phyloP scores from a whole-genome alignment of 2,797 vertebrate genomes.

The Labroides dimidiatus region DNA sequence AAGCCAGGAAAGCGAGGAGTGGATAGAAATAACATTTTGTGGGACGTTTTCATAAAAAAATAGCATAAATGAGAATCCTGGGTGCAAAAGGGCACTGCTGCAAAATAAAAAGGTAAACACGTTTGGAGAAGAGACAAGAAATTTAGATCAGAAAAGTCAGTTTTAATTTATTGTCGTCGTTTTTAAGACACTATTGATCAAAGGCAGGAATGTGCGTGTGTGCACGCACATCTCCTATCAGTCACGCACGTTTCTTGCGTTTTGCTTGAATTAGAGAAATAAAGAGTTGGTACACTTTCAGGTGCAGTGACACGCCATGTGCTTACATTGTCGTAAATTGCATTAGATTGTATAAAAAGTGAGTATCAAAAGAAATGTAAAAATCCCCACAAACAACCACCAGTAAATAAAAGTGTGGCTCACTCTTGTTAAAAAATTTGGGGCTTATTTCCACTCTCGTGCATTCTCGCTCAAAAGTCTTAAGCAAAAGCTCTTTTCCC shows the following conservation, averaged over 20 bases:
- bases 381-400: background rate
- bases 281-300: background rate
- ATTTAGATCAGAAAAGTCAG: constrained; percentile 13
- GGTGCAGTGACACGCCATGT: background rate
- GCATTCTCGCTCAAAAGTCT: background rate
- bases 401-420: background rate
- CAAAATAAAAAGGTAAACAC: constrained; percentile 12
- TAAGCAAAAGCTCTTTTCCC: constrained; percentile 24
- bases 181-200: constrained; percentile 22
- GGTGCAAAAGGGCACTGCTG: background rate
- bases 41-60: constrained; percentile 24
- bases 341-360: constrained; percentile 19
- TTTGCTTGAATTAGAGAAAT: background rate
- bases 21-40: constrained; percentile 48
- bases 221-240: background rate
- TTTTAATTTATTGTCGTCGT: constrained; percentile 26
- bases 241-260: background rate
- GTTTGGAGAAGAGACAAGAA: constrained; percentile 21
- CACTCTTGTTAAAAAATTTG: background rate
- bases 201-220: background rate
- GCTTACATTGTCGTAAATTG: constrained; percentile 3
- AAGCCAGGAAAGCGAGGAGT: constrained; percentile 38
- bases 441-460: background rate
- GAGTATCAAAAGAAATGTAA: constrained; percentile 8
- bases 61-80: constrained; percentile 8